phyloP scores from a whole-genome alignment of 2,888 invertebrate species.

The Norana najaformis region DNA sequence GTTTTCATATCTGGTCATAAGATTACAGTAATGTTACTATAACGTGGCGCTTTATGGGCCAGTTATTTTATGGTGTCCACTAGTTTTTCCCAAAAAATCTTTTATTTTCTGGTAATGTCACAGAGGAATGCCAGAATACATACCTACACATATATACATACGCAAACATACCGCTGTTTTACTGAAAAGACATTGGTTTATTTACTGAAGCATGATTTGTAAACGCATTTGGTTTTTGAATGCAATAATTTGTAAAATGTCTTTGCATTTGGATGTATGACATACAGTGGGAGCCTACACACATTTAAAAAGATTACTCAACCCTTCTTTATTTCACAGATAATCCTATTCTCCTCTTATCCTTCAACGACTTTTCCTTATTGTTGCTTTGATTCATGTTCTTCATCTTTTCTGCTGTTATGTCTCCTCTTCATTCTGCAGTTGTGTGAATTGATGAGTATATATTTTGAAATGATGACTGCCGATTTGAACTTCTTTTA shows the following conservation, averaged over 20 bases:
- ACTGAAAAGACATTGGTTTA: background rate
- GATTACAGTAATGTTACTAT: background rate
- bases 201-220: background rate
- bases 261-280: no score
- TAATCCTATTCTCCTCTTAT: no score
- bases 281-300: no score
- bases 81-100: background rate
- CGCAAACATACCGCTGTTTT: background rate
- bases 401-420: background rate
- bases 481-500: background rate
- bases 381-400: background rate
- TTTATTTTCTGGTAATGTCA: background rate
- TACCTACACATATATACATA: no score
- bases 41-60: background rate
- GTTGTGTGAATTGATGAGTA: background rate
- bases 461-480: no score
- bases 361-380: background rate
- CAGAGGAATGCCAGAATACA: background rate
- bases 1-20: background rate
- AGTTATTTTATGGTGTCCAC: background rate
- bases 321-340: no score
- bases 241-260: background rate
- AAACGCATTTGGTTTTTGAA: background rate
- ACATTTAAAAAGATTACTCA: no score
- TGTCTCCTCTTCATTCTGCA: background rate